Base-by-base conservation (phyloP, 2,113 vertebrate genomes). In the Pipra filicauda region DNA sequence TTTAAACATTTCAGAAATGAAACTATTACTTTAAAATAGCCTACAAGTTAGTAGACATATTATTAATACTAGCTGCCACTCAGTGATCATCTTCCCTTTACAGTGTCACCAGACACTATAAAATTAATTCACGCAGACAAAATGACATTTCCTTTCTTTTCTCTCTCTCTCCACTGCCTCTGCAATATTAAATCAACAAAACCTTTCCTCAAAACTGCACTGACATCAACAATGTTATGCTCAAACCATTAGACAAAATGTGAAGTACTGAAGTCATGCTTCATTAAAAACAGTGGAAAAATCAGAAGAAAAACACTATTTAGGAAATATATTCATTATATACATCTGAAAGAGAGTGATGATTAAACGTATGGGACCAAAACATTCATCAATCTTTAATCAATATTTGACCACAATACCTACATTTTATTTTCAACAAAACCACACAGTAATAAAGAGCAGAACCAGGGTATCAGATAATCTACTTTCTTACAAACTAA, bases 131-230 rank as follows among this genome's bases (percentile, higher is more conserved):
- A 70, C 4, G 3, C 79, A 94, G 54, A 79, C 83, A 89, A 69
- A 95, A 54, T 0, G 13, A 75, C 2, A 6, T 46, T 46, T 64
- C 67, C 65, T 64, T 51, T 43, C 64, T 87, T 79, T 87, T 51
- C 80, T 87, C 85, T 93, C 66, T 89, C 59, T 57, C 79, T 81
- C 70, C 61, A 39, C 51, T 85, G 65, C 46, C 64, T 94, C 91
- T 64, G 83, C 59, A 90, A 78, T 33, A 93, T 91, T 89, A 95
- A 89, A 39, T 78, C 93, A 95, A 96, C 83, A 94, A 64, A 91
- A 78, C 21, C 65, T 84, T 82, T 57, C 69, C 73, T 95, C 93
- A 77, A 61, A 88, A 76, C 73, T 61, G 64, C 44, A 35, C 2
- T 66, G 57, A 75, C 84, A 95, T 93, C 88, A 92, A 72, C 86